Evolutionary conservation across 1,140 invertebrate genomes (phyloP).

Genomic region (Formica exsecta): DNA sequence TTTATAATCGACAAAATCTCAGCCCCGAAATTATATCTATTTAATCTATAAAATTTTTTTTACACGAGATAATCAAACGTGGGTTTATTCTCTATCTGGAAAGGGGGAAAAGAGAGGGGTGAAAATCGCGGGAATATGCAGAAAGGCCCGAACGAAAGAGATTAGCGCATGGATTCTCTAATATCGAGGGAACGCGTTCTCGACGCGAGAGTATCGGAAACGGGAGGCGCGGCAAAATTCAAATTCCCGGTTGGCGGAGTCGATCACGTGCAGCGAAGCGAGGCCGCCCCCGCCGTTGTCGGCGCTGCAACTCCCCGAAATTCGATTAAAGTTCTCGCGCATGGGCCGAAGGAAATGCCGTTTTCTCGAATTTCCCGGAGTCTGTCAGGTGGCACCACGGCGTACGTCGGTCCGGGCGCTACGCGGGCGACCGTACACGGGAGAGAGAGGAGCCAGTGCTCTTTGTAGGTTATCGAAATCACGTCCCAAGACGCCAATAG

Average conservation of each 20-base stretch:
- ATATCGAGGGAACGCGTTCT: no score
- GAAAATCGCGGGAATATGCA: not conserved
- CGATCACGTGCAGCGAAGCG: slow-evolving; percentile 60
- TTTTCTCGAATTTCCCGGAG: slow-evolving; percentile 84
- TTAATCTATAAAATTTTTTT: not conserved
- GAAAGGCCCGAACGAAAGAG: not conserved
- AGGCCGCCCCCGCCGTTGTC: slow-evolving; percentile 51
- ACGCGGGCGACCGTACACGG: slow-evolving; percentile 66
- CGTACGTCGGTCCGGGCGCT: slow-evolving; percentile 73
- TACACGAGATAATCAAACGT: not conserved
- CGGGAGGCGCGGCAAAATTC: slow-evolving; percentile 48
- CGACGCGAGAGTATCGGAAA: no score
- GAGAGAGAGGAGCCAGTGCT: slow-evolving; percentile 66
- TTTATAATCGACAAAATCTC: not conserved
- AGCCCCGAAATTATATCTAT: not conserved
- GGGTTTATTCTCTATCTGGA: not conserved
- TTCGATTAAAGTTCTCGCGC: slow-evolving; percentile 86
- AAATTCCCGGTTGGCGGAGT: slow-evolving; percentile 32
- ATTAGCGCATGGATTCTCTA: not conserved
- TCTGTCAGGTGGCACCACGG: slow-evolving; percentile 85
- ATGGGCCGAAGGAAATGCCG: slow-evolving; percentile 83
- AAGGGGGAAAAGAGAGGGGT: not conserved
- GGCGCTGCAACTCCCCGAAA: slow-evolving; percentile 78
- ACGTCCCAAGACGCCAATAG: slow-evolving; percentile 52
- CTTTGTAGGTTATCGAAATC: slow-evolving; percentile 79